Evolutionary conservation across 2,797 vertebrate species (phyloP).

Genomic region (Aplochiton taeniatus): DNA sequence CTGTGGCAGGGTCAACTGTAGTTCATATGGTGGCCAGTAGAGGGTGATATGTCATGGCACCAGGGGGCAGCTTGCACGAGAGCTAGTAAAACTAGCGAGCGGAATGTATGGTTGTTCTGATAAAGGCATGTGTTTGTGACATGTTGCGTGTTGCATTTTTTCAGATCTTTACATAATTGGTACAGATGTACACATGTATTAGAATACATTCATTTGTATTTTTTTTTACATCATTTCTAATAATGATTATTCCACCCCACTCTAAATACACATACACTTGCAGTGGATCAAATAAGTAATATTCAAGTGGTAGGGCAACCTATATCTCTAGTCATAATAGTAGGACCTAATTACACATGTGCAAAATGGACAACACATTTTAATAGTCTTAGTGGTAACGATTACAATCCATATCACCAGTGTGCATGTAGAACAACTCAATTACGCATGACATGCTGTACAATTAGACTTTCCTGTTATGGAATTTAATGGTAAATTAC

Average conservation of each 20-base stretch:
- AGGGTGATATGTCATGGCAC: constrained; percentile 51
- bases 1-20: constrained; percentile 61
- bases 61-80: constrained; percentile 11
- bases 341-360: constrained; percentile 50
- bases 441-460: constrained; percentile 65
- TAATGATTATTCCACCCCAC: too few relatives aligned
- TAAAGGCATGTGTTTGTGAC: not conserved
- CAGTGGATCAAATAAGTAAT: constrained; percentile 18
- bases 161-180: too few relatives aligned
- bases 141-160: too few relatives aligned
- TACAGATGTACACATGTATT: too few relatives aligned
- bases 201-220: not conserved
- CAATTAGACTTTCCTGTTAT: constrained; percentile 62
- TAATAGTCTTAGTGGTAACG: constrained; percentile 26
- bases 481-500: constrained; percentile 62
- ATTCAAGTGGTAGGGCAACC: not conserved
- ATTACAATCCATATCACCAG: constrained; percentile 48
- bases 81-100: not conserved
- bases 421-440: constrained; percentile 62
- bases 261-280: constrained; percentile 36
- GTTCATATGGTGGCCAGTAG: constrained; percentile 62
- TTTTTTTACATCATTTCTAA: not conserved
- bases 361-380: constrained; percentile 55
- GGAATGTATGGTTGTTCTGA: not conserved
- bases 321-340: constrained; percentile 53